phyloP scores from a whole-genome alignment of 2,797 vertebrate genomes.

The Dallia pectoralis region DNA sequence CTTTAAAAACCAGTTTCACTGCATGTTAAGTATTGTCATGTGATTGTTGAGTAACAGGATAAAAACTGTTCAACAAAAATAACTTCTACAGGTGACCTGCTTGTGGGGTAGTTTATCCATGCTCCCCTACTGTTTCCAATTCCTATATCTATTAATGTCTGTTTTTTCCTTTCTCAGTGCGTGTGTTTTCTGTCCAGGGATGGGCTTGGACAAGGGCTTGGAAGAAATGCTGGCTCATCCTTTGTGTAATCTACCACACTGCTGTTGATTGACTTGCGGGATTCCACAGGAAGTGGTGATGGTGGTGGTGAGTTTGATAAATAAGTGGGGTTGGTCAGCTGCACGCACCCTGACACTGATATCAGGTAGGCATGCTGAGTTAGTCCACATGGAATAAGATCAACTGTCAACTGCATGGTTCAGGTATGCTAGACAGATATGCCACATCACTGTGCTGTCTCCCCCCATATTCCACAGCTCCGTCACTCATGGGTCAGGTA shows the following conservation, averaged over 20 bases:
- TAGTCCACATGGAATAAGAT: not conserved
- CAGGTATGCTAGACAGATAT: slow-evolving; percentile 9
- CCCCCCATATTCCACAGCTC: not conserved
- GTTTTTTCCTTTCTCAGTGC: slow-evolving; percentile 23
- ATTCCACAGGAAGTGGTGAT: not conserved
- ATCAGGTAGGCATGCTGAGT: slow-evolving; percentile 5
- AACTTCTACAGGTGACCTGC: slow-evolving; percentile 41
- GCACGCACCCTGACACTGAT: not conserved
- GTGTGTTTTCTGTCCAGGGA: slow-evolving; percentile 8
- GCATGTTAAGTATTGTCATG: not conserved
- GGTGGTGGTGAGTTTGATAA: not conserved
- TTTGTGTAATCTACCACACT: slow-evolving; percentile 4
- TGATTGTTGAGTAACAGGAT: slow-evolving; percentile 23
- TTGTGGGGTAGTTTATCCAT: slow-evolving; percentile 24
- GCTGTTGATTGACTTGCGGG: slow-evolving; percentile 21
- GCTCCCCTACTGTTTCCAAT: slow-evolving; percentile 18
- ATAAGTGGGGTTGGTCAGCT: not conserved
- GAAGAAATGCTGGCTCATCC: not conserved
- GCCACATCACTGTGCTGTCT: not conserved
- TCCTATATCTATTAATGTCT: slow-evolving; percentile 43
- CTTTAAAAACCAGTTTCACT: slow-evolving; percentile 2
- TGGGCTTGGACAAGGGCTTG: not conserved
- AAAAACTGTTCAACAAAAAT: slow-evolving; percentile 40
- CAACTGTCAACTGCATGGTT: not conserved
- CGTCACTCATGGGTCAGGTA: not conserved